These are phyloP conservation scores for Sciurus vulgaris DNA, from an alignment of 2,797 vertebrate genomes.

Conservation along the genomic window DNA sequence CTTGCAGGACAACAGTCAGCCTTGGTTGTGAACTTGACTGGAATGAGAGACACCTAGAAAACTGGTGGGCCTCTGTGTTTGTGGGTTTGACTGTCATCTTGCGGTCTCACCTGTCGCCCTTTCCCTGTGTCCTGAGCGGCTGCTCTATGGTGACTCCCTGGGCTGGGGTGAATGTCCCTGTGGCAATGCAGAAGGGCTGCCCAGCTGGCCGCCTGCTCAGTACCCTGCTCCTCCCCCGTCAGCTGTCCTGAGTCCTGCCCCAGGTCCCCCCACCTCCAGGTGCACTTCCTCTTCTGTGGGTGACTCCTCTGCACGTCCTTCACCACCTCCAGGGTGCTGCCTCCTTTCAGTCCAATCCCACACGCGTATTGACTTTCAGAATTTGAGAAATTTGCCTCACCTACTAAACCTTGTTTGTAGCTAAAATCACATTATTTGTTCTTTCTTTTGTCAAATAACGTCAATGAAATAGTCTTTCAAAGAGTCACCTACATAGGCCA, in stretches of 20 bases:
- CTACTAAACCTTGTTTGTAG: background rate
- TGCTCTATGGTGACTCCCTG: background rate
- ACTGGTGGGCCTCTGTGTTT: background rate
- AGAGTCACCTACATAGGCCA: background rate
- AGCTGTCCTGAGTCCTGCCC: background rate
- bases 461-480: background rate
- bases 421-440: background rate
- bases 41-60: background rate
- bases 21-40: background rate
- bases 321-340: fast-evolving
- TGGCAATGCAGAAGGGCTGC: background rate
- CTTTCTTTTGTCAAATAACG: background rate
- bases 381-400: background rate
- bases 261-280: fast-evolving
- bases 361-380: background rate
- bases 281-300: background rate
- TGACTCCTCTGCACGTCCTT: background rate
- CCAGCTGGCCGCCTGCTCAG: background rate
- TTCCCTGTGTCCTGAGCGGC: background rate
- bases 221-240: too few relatives aligned
- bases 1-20: background rate
- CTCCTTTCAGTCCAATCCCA: background rate
- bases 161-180: background rate
- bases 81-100: too few relatives aligned
- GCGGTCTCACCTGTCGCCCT: background rate